Conservation (phyloP, 35 echinoderm and acorn worm genomes). For the Ophioderma brevispina region DNA sequence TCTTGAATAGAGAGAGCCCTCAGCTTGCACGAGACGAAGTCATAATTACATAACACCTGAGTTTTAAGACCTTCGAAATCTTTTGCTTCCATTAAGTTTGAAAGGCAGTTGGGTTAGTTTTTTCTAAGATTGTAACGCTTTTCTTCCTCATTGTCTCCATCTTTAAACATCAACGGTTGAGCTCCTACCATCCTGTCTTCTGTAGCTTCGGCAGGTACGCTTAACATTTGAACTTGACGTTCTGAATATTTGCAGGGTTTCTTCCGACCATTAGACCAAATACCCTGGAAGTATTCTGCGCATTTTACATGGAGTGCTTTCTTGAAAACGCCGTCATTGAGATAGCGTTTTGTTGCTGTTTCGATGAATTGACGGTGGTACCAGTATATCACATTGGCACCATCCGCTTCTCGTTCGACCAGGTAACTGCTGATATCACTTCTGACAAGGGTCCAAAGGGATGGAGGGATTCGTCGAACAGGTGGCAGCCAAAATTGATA, state of each 20-base stretch:
- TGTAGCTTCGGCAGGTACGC: slow-evolving; percentile 36
- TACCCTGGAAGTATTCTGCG: slow-evolving; percentile 68
- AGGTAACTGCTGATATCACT: slow-evolving; percentile 69
- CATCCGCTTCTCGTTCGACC: slow-evolving; percentile 78
- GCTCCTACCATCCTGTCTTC: slow-evolving; percentile 69
- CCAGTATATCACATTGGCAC: slow-evolving; percentile 76
- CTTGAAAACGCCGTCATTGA: slow-evolving; percentile 20
- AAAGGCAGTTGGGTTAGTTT: slow-evolving; percentile 77
- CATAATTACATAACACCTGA: slow-evolving; percentile 65
- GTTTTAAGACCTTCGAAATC: slow-evolving; percentile 19
- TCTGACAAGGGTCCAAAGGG: slow-evolving; percentile 68
- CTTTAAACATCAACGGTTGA: slow-evolving; percentile 68
- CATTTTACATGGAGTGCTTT: slow-evolving; percentile 26
- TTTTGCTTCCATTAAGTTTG: slow-evolving; percentile 38
- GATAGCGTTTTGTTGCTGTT: slow-evolving; percentile 60
- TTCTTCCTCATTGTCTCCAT: neutral
- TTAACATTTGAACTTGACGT: slow-evolving; percentile 32
- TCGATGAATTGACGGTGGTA: slow-evolving; percentile 94
- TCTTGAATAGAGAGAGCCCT: slow-evolving; percentile 70
- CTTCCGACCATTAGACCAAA: slow-evolving; percentile 51
- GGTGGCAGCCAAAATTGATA: too few species aligned
- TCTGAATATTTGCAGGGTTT: slow-evolving; percentile 65
- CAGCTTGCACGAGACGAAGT: slow-evolving; percentile 76
- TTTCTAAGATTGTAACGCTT: slow-evolving; percentile 70
- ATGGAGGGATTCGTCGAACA: slow-evolving; percentile 71